Base-by-base conservation (phyloP, 2,888 invertebrate species). In the Cepaea hortensis region DNA sequence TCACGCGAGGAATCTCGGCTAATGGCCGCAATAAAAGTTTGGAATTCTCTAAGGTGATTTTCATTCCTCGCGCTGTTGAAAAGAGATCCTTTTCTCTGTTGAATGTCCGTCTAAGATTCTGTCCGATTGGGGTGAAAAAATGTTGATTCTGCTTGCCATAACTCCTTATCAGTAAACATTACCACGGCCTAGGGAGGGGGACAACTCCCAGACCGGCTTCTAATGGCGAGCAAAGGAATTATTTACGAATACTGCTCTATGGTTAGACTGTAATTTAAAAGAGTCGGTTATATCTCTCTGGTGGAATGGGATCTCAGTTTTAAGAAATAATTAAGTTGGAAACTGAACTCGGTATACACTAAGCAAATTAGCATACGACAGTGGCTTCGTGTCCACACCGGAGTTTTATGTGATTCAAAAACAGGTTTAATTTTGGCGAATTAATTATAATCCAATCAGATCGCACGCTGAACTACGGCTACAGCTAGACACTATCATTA, bases 11-110 rank as follows among this genome's bases (percentile, higher is more conserved):
- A 82, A 82, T 82, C 82, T 82, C 48, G 48, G 9, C 68, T 82
- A 82, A 82, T 82, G 82, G 82, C 55, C 50, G 82, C 82, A 46
- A 72, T 72, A 72, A 82, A 82, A 82, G 80, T 80, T 80, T 80
- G 18, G 65, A 82, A 72, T 82, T 82, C 82, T 82, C 72, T 82
- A 82, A 70, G 82, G 70, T 82, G 82, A 82, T 82, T 82, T 82
- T 72, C 48, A 72, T 50, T 82, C n/a, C 55, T 82, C 9, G 0
- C 6, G 48, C 72, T 11, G 50, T 9, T 50, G 68, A 23, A 72
- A 82, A 82, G 82, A 72, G 82, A 72, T 72, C 70, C 81, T 65
- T 68, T n/a, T 82, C 23, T 70, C 48, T 72, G 81, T 81, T 68
- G 81, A 48, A 81, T 48, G 48, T 68, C 48, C 68, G 82, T 82